Evolutionary conservation across 2,113 vertebrate species (phyloP).

Genomic region (Rousettus leschenaultii): DNA sequence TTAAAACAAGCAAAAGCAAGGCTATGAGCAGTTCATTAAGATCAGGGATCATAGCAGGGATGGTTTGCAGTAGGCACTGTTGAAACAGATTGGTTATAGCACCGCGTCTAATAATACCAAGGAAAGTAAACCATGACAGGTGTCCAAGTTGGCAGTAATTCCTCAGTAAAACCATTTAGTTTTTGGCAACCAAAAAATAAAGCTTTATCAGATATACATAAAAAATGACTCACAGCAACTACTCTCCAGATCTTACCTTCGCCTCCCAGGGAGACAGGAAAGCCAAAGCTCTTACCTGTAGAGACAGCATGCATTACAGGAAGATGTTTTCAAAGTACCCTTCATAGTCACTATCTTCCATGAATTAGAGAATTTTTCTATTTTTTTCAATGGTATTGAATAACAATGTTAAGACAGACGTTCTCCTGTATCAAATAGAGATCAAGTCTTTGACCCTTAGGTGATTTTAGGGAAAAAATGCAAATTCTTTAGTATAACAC

Average conservation of each 20-base stretch:
- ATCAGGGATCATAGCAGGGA: not conserved
- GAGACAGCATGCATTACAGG: not conserved
- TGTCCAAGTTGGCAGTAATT: conserved; percentile 27
- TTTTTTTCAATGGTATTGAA: not conserved
- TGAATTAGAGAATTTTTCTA: not conserved
- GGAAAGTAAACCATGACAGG: not conserved
- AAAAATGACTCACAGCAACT: not conserved
- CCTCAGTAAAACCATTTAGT: not conserved
- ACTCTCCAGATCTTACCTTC: not conserved
- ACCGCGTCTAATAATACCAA: conserved; percentile 38
- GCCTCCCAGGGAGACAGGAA: not conserved
- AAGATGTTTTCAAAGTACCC: conserved; percentile 1
- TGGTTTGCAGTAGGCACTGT: not conserved
- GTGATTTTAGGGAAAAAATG: not conserved
- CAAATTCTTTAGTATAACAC: not conserved
- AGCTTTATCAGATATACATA: not conserved
- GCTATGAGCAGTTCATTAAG: not conserved
- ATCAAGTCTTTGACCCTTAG: not conserved
- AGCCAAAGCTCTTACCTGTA: conserved; percentile 11
- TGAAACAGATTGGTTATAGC: conserved; percentile 39
- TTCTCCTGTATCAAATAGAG: not conserved
- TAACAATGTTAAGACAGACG: not conserved
- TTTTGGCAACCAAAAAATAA: conserved; percentile 35
- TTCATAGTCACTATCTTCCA: not conserved
- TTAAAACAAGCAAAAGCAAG: not conserved